Percentiles rank a stretch among this genome's conserved stretches.
Conservation (phyloP, 2,797 vertebrate species). For the Cheirogaleus major region DNA sequence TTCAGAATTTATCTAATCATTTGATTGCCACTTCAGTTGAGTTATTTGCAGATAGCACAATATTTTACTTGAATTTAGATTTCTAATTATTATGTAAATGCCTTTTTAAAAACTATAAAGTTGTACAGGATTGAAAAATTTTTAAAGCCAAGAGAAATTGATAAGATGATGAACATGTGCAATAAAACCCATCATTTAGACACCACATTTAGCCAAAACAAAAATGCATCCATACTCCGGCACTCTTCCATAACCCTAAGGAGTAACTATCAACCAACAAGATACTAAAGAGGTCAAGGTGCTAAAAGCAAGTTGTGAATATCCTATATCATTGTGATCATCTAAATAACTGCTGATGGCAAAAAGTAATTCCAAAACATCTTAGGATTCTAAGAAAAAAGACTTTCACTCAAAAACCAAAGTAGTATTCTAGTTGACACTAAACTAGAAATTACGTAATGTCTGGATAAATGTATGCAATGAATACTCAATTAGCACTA, state of each 20-base stretch:
- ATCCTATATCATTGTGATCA: background rate
- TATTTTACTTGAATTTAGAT: background rate
- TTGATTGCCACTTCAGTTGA: background rate
- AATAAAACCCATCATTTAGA: background rate
- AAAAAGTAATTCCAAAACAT: background rate
- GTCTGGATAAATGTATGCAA: background rate
- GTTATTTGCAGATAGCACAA: background rate
- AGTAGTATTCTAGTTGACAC: background rate
- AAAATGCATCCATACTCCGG: background rate
- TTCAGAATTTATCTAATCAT: background rate
- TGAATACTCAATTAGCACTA: background rate
- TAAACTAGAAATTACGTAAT: background rate
- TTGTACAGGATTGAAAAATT: background rate
- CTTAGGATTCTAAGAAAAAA: background rate
- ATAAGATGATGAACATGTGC: background rate
- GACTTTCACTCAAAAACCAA: background rate
- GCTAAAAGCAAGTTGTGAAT: background rate
- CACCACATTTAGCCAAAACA: background rate
- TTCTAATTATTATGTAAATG: background rate
- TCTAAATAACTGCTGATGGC: background rate
- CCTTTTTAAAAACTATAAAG: background rate
- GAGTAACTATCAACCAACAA: background rate
- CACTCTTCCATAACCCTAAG: background rate
- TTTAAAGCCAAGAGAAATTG: background rate
- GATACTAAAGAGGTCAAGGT: background rate